These are phyloP conservation scores for Albula goreensis DNA, from an alignment of 2,113 vertebrate genomes.

Conservation along the genomic window DNA sequence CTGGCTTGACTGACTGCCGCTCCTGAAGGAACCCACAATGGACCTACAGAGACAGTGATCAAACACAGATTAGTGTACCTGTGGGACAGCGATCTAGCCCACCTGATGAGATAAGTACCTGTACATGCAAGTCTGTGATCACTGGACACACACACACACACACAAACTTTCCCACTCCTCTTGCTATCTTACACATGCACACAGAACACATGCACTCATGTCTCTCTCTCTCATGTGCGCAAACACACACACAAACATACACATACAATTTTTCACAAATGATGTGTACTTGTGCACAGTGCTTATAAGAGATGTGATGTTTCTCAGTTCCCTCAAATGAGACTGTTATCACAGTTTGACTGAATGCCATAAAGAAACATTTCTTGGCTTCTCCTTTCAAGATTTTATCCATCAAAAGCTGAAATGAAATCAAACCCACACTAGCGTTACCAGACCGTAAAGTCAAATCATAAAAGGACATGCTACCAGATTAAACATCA, in stretches of 20 bases:
- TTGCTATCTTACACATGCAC: too few species aligned
- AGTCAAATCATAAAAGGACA: neutral
- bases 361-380: neutral
- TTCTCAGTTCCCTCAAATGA: neutral
- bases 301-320: neutral
- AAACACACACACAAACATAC: neutral
- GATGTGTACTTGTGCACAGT: neutral
- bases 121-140: too few species aligned
- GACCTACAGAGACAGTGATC: slow-evolving; percentile 68
- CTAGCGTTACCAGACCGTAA: neutral
- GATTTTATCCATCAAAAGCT: neutral
- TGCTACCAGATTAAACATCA: neutral
- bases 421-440: neutral
- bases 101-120: too few species aligned
- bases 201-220: too few species aligned
- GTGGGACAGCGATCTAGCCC: neutral
- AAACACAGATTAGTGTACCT: neutral
- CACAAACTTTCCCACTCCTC: too few species aligned
- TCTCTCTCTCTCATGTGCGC: neutral
- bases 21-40: slow-evolving; percentile 84
- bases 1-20: slow-evolving; percentile 85
- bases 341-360: neutral
- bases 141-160: too few species aligned
- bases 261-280: neutral
- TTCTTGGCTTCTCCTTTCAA: too few species aligned